Base-by-base conservation (phyloP, 2,113 vertebrate genomes). In the Rissa tridactyla region DNA sequence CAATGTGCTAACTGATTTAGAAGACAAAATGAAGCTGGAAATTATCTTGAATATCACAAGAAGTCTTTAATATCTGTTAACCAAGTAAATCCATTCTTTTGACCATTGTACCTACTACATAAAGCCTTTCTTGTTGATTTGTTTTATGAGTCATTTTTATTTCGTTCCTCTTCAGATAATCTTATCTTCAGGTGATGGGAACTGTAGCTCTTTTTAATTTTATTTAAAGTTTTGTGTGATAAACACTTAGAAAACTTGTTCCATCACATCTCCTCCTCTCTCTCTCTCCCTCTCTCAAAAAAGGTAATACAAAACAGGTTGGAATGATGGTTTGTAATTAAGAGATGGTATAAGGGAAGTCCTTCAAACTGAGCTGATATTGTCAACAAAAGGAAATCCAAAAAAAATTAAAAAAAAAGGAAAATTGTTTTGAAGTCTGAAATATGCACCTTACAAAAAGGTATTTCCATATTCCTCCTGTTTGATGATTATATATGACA, bases 71-170 rank as follows among this genome's bases (percentile, higher is more conserved):
- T 30, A 61, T 19, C 22, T 77, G 4, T 52, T 84, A 27, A 11
- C 2, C 5, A 54, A 3, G 0, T 44, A 82, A 82, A 3, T 90
- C 9, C 3, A 4, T 51, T 51, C 6, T 52, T 95, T 47, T 42
- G 36, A 78, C 19, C 8, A 10, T 12, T 19, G 2, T 70, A 16
- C 5, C 5, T 46, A 36, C 12, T 34, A 16, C 5, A 19, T 54
- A 64, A 65, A 60, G 2, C 2, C 1, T 65, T 88, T 55, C 26
- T 36, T 1, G 0, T 6, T 44, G 4, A 2, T 52, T 73, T 69
- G 7, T 42, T 90, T 71, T 47, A 76, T 0, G 2, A 88, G 6
- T 1, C 7, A 29, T 3, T 61, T 70, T 52, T 81, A 10, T 5
- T 55, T 77, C 32, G 68, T 88, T 79, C 14, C 62, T 75, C 21